Base-by-base conservation (phyloP, 2,888 invertebrate genomes). In the Lasius fuliginosus region DNA sequence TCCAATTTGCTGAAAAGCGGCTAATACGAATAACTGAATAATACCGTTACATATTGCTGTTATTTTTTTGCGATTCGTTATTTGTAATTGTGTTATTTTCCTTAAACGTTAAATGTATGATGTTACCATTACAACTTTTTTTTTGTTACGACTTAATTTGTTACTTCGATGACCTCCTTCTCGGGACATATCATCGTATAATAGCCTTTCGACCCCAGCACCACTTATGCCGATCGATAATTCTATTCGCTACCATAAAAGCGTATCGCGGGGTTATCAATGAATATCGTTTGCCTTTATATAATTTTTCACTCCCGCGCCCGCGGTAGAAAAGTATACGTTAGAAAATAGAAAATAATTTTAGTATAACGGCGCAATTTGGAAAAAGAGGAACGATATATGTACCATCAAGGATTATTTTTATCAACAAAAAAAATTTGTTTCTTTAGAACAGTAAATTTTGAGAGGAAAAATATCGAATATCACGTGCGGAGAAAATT, bases 151-250 rank as follows among this genome's bases (percentile, higher is more conserved):
- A 49, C 74, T 67, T 82, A 84, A 84, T 82, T 60, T 56, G 82
- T 82, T 68, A 49, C 71, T 75, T 84, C 62, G 74, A 12, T 71
- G 81, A 65, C 68, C 84, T 68, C 56, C 30, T 83, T 85, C 67
- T 67, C 65, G 40, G 27, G 67, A 68, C 46, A 53, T 82, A 85
- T 85, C 76, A 82, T 82, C 77, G 62, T 58, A 56, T 81, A 82
- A 87, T 69, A 64, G 71, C 67, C 62, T 79, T 84, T 88, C 76
- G 86, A 42, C 65, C 62, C 79, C 56, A 60, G 62, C 49, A 56
- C 75, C 77, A 69, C 65, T 88, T 84, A 77, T 71, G 64, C 60
- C 64, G 79, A 75, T 87, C 87, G 76, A 88, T 85, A 87, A 88
- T 85, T 87, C 81, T 23, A 85, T 87, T 85, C 69, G 58, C 56